Conservation (phyloP, 2,888 invertebrate species). For the Lissocephala sabroskyi region DNA sequence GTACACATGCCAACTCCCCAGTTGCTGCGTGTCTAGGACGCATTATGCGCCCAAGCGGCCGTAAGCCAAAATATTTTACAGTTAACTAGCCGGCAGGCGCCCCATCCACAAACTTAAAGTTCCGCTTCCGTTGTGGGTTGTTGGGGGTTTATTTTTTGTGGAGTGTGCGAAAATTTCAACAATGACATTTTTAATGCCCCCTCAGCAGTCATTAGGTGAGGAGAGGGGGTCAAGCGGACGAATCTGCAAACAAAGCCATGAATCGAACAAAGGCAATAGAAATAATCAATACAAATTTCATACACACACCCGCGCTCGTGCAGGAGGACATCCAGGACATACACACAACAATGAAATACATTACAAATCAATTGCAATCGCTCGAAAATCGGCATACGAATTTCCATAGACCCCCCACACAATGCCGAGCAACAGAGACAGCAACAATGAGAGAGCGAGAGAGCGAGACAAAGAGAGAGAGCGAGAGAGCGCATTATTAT, state of each 20-base stretch:
- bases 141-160: neutral
- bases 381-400: constrained; percentile 62
- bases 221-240: neutral
- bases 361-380: constrained; percentile 66
- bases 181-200: constrained; percentile 63
- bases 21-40: constrained; percentile 44
- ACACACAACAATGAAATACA: constrained; percentile 57
- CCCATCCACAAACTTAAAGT: too few relatives aligned
- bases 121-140: neutral
- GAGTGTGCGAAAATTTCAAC: constrained; percentile 25
- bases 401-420: constrained; percentile 63
- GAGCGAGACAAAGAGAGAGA: constrained; percentile 11
- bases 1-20: constrained; percentile 53
- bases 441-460: neutral
- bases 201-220: constrained; percentile 58
- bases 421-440: too few relatives aligned
- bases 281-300: constrained; percentile 65
- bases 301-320: constrained; percentile 17
- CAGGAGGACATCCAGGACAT: neutral
- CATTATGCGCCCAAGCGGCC: constrained; percentile 23
- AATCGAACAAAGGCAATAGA: constrained; percentile 58
- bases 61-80: constrained; percentile 5
- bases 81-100: neutral
- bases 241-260: constrained; percentile 42
- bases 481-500: constrained; percentile 59